A percentile compares a stretch with the other conserved stretches of the same genome.
phyloP scores from a whole-genome alignment of 2,888 invertebrate genomes.

The Homarus gammarus region DNA sequence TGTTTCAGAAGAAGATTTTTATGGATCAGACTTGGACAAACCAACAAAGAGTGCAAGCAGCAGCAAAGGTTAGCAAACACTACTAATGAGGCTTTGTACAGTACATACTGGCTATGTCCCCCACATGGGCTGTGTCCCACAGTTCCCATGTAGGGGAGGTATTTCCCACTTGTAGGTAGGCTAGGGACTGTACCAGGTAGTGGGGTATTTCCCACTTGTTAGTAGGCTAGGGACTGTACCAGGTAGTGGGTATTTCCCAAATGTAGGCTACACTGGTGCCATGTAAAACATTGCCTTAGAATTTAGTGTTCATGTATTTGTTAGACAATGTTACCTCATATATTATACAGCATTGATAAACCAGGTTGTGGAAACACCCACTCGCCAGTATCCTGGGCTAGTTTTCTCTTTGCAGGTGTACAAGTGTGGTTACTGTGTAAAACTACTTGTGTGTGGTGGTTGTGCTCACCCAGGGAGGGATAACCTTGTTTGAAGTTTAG shows the following conservation, averaged over 20 bases:
- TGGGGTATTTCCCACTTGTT: background rate
- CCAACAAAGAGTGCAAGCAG: slow-evolving; percentile 60
- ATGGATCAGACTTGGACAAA: slow-evolving; percentile 62
- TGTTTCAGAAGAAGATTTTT: slow-evolving; percentile 60
- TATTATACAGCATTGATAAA: no score
- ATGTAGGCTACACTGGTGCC: slow-evolving; percentile 6
- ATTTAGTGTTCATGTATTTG: no score
- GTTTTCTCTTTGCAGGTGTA: no score
- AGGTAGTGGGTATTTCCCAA: background rate
- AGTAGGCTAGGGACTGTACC: background rate
- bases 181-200: background rate
- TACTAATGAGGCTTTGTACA: slow-evolving; percentile 3
- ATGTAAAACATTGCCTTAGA: no score
- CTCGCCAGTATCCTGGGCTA: no score
- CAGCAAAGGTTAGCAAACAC: slow-evolving; percentile 55
- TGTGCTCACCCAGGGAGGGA: no score
- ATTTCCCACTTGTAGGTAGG: background rate
- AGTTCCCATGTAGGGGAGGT: background rate
- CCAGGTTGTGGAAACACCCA: no score
- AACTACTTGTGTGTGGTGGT: no score
- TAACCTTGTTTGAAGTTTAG: no score
- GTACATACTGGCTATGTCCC: background rate
- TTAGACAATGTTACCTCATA: no score
- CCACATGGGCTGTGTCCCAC: background rate
- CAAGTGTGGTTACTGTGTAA: no score